These are phyloP conservation scores for Acropternis orthonyx DNA, from an alignment of 2,797 vertebrate genomes.

Conservation along the genomic window DNA sequence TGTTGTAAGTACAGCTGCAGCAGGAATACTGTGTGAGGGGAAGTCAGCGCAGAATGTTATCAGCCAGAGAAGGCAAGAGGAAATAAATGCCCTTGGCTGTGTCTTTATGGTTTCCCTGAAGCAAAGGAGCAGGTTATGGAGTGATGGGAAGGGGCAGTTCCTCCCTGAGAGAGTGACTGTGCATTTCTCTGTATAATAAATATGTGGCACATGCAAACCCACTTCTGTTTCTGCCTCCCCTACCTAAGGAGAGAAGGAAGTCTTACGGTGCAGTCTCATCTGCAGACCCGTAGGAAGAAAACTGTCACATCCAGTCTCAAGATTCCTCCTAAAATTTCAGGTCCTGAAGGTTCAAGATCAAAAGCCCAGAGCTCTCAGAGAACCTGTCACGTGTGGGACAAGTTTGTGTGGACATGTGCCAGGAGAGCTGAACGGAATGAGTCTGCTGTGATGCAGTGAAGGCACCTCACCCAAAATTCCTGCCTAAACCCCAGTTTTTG, in stretches of 20 bases:
- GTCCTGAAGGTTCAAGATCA: background rate
- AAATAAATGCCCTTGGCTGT: background rate
- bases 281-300: background rate
- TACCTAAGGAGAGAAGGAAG: background rate
- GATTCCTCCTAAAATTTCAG: background rate
- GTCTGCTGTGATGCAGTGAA: background rate
- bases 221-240: background rate
- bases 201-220: background rate
- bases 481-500: background rate
- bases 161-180: background rate
- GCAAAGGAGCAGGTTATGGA: background rate
- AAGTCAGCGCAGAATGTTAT: background rate
- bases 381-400: background rate
- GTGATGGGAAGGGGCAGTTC: background rate
- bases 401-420: background rate
- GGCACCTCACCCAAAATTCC: background rate
- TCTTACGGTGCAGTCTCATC: background rate
- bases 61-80: background rate
- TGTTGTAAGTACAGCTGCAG: background rate
- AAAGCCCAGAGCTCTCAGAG: background rate
- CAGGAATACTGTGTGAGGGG: background rate
- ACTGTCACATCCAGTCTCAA: background rate
- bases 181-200: background rate
- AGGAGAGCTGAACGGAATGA: background rate
- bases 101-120: background rate